Conservation (phyloP, 1,140 invertebrate genomes). For the Globodera rostochiensis region DNA sequence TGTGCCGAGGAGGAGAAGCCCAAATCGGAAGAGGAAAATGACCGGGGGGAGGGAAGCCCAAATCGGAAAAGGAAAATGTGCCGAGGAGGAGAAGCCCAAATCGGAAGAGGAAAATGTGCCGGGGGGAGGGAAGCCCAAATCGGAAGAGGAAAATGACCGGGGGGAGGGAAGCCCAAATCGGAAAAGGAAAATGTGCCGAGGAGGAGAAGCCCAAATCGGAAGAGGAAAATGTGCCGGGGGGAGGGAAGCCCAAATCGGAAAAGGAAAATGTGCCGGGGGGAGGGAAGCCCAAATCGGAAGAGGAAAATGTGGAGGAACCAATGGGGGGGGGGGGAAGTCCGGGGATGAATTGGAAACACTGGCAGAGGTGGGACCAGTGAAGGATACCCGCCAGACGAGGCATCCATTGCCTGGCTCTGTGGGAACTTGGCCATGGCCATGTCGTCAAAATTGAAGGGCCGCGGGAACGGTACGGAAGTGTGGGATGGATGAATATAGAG, state of each 20-base stretch:
- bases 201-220: too few relatives aligned
- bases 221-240: neutral
- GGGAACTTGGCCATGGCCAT: neutral
- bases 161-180: too few relatives aligned
- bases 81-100: neutral
- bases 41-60: neutral
- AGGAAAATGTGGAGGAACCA: neutral
- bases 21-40: constrained; percentile 4
- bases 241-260: neutral
- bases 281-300: constrained; percentile 3
- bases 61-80: too few relatives aligned
- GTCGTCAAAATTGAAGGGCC: constrained; percentile 15
- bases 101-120: neutral
- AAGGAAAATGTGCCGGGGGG: neutral
- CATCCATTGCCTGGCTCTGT: neutral
- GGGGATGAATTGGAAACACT: neutral
- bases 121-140: too few relatives aligned
- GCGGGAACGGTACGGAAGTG: constrained; percentile 9
- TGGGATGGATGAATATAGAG: constrained; percentile 9
- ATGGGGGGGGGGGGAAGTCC: too few relatives aligned
- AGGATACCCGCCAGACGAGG: neutral
- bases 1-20: neutral
- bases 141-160: neutral
- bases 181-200: too few relatives aligned
- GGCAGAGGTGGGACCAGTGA: neutral